These are phyloP conservation scores for Plemyria rubiginata DNA, from an alignment of 2,888 invertebrate genomes.

Conservation along the genomic window DNA sequence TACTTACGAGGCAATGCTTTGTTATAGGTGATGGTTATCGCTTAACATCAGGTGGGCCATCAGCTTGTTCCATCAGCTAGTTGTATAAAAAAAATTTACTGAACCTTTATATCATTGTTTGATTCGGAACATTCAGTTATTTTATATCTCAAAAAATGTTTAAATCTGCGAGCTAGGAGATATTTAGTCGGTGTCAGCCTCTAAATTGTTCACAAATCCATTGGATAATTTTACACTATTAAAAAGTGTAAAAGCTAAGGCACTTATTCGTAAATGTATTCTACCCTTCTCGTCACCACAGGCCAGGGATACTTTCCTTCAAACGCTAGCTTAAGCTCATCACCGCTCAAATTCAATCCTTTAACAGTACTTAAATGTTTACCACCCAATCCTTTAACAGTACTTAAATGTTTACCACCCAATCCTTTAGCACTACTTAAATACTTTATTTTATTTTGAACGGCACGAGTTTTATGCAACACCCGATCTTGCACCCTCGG, in stretches of 20 bases:
- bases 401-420: conserved; percentile 33
- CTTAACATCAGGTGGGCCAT: too few relatives aligned
- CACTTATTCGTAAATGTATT: conserved; percentile 39
- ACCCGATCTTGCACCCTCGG: conserved; percentile 50
- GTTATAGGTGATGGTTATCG: too few relatives aligned
- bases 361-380: conserved; percentile 39
- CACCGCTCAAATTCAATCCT: conserved; percentile 34
- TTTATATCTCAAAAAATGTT: too few relatives aligned
- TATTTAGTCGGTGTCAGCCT: too few relatives aligned
- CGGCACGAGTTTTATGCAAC: conserved; percentile 32
- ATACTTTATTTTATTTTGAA: conserved; percentile 35
- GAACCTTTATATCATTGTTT: too few relatives aligned
- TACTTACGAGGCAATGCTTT: too few relatives aligned
- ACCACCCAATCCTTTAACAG: conserved; percentile 14
- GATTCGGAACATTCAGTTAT: too few relatives aligned
- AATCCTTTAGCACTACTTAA: conserved; percentile 4
- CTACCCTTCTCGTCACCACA: conserved; percentile 43
- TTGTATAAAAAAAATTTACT: too few relatives aligned
- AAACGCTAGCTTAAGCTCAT: conserved; percentile 44
- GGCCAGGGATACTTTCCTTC: conserved; percentile 49
- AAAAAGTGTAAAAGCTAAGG: not conserved
- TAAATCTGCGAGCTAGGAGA: too few relatives aligned
- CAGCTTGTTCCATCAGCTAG: too few relatives aligned
- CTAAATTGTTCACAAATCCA: too few relatives aligned
- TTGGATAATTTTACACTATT: not conserved